Conservation (phyloP, 2,888 invertebrate species). For the Phortica magna region DNA sequence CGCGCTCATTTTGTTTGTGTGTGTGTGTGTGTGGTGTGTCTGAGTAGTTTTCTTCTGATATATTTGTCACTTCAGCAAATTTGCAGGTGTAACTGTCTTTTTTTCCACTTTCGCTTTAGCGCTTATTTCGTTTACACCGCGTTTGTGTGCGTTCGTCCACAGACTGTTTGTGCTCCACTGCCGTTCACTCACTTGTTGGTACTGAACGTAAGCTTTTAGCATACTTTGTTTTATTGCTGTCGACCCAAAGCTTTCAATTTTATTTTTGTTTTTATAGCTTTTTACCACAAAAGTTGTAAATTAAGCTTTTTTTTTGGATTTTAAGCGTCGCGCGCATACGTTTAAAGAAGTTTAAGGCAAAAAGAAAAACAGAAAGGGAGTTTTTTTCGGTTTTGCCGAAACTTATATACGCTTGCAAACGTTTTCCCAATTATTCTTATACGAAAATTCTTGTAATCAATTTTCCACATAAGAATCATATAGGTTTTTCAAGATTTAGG, state of each 20-base stretch:
- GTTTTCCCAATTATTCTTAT: too few relatives aligned
- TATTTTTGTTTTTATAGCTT: not conserved
- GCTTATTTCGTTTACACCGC: not conserved
- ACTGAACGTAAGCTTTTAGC: conserved; percentile 42
- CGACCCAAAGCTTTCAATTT: not conserved
- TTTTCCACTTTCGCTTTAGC: not conserved
- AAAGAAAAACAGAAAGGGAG: too few relatives aligned
- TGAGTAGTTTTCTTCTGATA: conserved; percentile 1
- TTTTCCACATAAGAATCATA: too few relatives aligned
- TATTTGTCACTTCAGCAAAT: not conserved
- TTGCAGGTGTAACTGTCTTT: not conserved
- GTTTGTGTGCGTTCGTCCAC: not conserved
- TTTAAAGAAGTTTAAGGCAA: too few relatives aligned
- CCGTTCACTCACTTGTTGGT: not conserved
- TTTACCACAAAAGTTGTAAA: not conserved
- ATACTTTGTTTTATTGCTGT: not conserved
- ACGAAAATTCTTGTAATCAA: too few relatives aligned
- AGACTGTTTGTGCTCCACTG: not conserved
- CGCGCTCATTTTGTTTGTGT: conserved; percentile 62
- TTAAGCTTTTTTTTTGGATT: too few relatives aligned
- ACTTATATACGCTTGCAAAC: too few relatives aligned
- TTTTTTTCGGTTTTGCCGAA: too few relatives aligned
- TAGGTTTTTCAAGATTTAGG: too few relatives aligned
- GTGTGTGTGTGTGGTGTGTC: not conserved
- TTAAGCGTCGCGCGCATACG: too few relatives aligned